phyloP scores from a whole-genome alignment of 2,888 invertebrate genomes.

The Amblyteles armatorius region DNA sequence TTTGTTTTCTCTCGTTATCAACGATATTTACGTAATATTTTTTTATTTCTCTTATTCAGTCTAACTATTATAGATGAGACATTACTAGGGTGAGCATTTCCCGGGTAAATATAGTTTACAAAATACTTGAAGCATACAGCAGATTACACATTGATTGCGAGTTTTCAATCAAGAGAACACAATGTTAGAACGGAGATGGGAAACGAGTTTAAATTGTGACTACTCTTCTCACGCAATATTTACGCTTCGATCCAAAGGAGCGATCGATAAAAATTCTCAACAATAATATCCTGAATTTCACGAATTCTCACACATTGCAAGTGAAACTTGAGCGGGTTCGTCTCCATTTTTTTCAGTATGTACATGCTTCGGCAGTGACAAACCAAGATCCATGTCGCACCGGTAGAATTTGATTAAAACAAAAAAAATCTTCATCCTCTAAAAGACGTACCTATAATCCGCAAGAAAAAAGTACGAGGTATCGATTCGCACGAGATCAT shows the following conservation, averaged over 20 bases:
- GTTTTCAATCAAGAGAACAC: background rate
- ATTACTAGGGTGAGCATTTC: conserved; percentile 15
- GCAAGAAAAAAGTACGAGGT: background rate
- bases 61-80: conserved; percentile 9
- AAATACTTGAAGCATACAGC: conserved; percentile 16
- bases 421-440: background rate
- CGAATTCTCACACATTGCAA: conserved; percentile 1
- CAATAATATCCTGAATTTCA: background rate
- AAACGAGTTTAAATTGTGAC: background rate
- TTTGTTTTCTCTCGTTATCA: background rate
- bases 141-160: background rate
- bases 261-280: background rate
- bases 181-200: background rate
- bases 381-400: background rate
- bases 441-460: background rate
- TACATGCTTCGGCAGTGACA: conserved; percentile 1
- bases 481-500: background rate
- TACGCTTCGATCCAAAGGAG: background rate
- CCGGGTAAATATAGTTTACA: conserved; percentile 10
- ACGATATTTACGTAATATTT: conserved; percentile 9
- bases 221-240: background rate
- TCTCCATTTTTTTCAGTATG: conserved; percentile 1
- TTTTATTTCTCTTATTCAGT: conserved; percentile 25
- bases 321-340: conserved; percentile 2
- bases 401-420: conserved; percentile 1